Base-by-base conservation (phyloP, 2,113 vertebrate genomes). In the Dicentrarchus labrax region DNA sequence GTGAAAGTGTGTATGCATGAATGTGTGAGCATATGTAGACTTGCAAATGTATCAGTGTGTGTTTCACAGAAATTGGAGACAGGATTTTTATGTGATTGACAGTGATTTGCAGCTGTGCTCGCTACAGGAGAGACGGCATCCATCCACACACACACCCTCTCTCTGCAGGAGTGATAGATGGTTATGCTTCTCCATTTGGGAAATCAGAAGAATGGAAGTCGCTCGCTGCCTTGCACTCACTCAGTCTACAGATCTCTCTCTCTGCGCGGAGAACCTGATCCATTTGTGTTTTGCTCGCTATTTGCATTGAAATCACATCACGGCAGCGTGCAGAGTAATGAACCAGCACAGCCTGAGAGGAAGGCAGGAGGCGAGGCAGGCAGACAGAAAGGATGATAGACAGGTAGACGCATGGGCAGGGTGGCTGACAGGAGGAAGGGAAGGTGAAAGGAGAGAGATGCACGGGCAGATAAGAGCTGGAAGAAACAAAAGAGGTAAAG, bases 221-320 rank as follows among this genome's bases (percentile, higher is more conserved):
- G 43, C 70, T 82, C 2, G 38, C 80, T 73, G 80, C 66, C 53
- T 79, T 30, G 38, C 72, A 17, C 71, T 84, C 78, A 54, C 73
- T 83, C 82, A 39, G 62, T 86, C 48, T 57, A 84, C 54, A 51
- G 54, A 76, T 89, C 70, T 75, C 62, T 54, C 57, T 73, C 60
- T 79, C 59, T 51, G 69, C 16, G 9, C 15, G 0, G 50, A 78
- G 76, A 88, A 80, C 64, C 83, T 79, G 83, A 84, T 72, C 62
- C 78, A 68, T 84, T 86, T 80, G 67, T 60, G 79, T 79, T 86
- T 51, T 48, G 22, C 62, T 79, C 36, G 48, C 72, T 66, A 88
- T 92, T 91, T 91, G 87, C 90, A 89, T 83, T 87, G 82, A 88
- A 93, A 90, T 89, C 82, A 51, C 88, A 90, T 90, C 79, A 78